These are phyloP conservation scores for Pteronura brasiliensis DNA, from an alignment of 2,113 vertebrate species.

Conservation along the genomic window DNA sequence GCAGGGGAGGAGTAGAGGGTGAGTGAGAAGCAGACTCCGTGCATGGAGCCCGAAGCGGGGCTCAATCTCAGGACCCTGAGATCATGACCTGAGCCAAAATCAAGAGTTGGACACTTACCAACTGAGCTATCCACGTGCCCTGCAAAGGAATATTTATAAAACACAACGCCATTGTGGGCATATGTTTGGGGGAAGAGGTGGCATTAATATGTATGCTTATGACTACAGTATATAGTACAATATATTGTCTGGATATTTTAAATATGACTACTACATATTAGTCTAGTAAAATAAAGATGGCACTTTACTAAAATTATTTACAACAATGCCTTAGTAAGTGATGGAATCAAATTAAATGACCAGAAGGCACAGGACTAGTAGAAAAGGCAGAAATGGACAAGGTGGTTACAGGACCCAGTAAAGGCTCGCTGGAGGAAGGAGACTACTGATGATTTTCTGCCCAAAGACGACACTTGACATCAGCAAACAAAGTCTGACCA, in stretches of 20 bases:
- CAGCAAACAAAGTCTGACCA: neutral
- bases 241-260: neutral
- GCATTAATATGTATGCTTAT: neutral
- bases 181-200: neutral
- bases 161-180: neutral
- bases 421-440: neutral
- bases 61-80: neutral
- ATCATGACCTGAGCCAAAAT: neutral
- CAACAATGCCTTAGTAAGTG: neutral
- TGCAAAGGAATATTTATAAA: neutral
- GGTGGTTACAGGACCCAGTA: neutral
- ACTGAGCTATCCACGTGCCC: neutral
- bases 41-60: too few relatives aligned
- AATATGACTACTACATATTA: neutral
- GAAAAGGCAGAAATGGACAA: neutral
- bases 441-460: neutral
- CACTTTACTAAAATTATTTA: slow-evolving; percentile 4
- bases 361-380: neutral
- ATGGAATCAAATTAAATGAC: neutral
- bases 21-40: too few relatives aligned
- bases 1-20: too few relatives aligned
- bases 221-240: neutral
- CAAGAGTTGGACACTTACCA: neutral
- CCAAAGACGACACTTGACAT: neutral
- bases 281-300: neutral